These are phyloP conservation scores for Tricholaema leucomelas DNA, from an alignment of 2,113 vertebrate genomes.

Conservation along the genomic window DNA sequence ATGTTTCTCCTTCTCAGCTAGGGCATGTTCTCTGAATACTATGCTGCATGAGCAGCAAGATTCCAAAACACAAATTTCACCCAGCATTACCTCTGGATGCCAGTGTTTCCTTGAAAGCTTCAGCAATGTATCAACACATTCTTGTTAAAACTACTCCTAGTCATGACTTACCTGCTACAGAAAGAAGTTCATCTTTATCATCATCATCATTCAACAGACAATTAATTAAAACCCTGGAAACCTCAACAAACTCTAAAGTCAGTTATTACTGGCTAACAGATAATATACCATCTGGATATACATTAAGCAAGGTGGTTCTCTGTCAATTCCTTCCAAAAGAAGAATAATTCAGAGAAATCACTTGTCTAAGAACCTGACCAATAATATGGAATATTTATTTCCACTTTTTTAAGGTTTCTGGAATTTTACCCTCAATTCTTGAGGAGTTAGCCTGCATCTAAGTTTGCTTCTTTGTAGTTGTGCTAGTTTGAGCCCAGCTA, in stretches of 20 bases:
- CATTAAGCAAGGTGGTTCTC: background rate
- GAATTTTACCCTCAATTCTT: background rate
- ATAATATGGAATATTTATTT: background rate
- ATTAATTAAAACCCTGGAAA: background rate
- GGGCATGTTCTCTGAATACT: background rate
- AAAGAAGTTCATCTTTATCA: background rate
- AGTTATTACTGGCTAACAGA: background rate
- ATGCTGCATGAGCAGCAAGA: background rate
- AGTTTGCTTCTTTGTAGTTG: background rate
- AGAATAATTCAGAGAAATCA: background rate
- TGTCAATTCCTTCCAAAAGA: background rate
- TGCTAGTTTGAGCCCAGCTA: no score
- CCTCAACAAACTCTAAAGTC: background rate
- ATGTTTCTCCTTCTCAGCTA: background rate
- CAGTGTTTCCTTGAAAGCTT: background rate
- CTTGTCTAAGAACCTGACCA: background rate
- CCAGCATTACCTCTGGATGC: background rate
- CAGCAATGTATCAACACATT: background rate
- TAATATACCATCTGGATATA: background rate
- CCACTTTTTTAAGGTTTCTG: background rate
- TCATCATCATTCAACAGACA: background rate
- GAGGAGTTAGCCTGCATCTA: background rate
- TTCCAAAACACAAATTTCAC: background rate
- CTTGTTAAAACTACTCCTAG: background rate
- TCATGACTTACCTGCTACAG: background rate